Evolutionary conservation across 2,797 vertebrate genomes (phyloP).

Genomic region (Myotis findleyi): DNA sequence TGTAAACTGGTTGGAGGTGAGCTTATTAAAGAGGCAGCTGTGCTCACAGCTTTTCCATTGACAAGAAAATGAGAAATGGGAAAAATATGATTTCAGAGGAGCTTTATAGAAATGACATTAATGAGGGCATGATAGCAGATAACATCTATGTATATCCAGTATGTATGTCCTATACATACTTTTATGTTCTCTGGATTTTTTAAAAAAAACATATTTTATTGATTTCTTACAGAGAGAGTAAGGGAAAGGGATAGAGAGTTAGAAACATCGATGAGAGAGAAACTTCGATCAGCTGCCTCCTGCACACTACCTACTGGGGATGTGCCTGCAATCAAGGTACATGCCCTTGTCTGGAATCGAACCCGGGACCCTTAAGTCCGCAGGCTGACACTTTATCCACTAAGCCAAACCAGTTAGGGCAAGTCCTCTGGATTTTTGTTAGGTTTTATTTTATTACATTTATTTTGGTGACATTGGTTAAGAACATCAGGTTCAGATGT

Average conservation of each 20-base stretch:
- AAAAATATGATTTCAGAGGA: not conserved
- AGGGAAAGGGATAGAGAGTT: too few species aligned
- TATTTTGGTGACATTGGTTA: not conserved
- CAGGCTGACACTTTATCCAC: too few species aligned
- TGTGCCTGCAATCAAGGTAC: too few species aligned
- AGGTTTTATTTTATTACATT: not conserved
- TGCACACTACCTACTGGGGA: too few species aligned
- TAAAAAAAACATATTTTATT: too few species aligned
- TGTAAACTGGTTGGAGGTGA: not conserved
- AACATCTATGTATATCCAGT: not conserved
- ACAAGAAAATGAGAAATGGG: conserved; percentile 27
- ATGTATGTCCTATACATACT: not conserved
- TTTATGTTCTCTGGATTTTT: not conserved
- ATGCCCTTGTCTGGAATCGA: too few species aligned
- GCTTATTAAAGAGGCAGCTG: not conserved
- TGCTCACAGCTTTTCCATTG: not conserved
- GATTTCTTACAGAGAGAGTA: too few species aligned
- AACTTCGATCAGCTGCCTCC: too few species aligned
- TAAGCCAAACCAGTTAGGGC: too few species aligned
- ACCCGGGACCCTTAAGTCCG: too few species aligned
- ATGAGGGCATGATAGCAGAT: not conserved
- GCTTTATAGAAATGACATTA: not conserved
- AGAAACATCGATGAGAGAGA: too few species aligned
- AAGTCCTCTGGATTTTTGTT: conserved; percentile 5
- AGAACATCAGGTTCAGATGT: not conserved